Evolutionary conservation across 2,888 invertebrate species (phyloP), one percentile per base, ranked within the genome.

Genomic region (Ditylenchus weischeri): DNA sequence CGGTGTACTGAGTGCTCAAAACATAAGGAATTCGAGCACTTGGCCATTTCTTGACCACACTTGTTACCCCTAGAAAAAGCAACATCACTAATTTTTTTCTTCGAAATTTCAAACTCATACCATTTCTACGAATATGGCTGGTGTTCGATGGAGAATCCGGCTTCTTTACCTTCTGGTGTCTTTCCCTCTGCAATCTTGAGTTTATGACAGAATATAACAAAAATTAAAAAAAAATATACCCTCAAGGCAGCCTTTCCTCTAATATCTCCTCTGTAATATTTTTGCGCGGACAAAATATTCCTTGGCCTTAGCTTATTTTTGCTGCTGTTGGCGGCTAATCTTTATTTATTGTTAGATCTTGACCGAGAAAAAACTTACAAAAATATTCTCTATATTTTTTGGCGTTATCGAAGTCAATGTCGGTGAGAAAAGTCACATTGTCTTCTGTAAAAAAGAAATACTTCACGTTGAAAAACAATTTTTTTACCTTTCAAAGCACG

Each of bases 1-100:
- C 75, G 62, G 75, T 80, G 75, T 79, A 84, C 64, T 80, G 78
- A 36, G 72, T 70, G 15, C 81, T 79, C 21, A 84, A 70, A 11
- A 80, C 78, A 67, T 84, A 84, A 0, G 84, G 84, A 61, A 84
- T 83, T 36, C 78, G 65, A 0, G 80, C 84, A 57, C 74, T 76
- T 23, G 81, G 79, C 84, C 84, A 84, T 69, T 81, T 83, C 38
- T 79, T 75, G 23, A 78, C 72, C 19, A 75, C 73, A 49, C 72
- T 75, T 15, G 78, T 76, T 10, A 81, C 80, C 49, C 81, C 43
- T 43, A 43, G 15, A 43, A 43, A 29, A 5, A 29, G 29, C n/a
- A n/a, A 8, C 43, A 43, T 13, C 8, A 13, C 15, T 8, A 15
- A 43, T 6, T 13, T 15, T 43, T 43, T 13, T 6, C 8, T 43